A percentile compares a stretch with the other conserved stretches of the same genome.
Conservation (phyloP, 2,888 invertebrate species). For the Drosophila birchii region DNA sequence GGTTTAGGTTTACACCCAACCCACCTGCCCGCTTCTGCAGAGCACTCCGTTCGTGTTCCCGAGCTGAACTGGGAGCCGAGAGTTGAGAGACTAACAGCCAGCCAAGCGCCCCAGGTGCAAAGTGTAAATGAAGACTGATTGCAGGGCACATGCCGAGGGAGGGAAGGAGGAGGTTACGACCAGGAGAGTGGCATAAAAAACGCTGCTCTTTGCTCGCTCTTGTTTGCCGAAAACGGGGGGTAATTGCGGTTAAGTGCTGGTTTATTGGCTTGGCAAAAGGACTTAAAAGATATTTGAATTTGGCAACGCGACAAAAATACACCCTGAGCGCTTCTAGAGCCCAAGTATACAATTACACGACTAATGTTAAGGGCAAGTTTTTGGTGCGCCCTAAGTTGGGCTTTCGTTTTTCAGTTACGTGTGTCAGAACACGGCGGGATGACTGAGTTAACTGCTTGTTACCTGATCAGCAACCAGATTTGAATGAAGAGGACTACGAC, state of each 20-base stretch:
- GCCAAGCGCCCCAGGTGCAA: conserved; percentile 69
- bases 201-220: conserved; percentile 58
- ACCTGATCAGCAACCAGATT: conserved; percentile 19
- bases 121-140: conserved; percentile 83
- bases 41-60: conserved; percentile 55
- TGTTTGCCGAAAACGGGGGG: conserved; percentile 70
- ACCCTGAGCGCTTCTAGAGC: conserved; percentile 16
- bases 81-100: conserved; percentile 45
- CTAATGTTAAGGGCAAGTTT: conserved; percentile 64
- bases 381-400: conserved; percentile 34
- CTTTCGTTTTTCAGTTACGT: conserved; percentile 14
- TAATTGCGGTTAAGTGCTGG: conserved; percentile 82
- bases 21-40: conserved; percentile 3
- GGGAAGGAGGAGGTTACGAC: conserved; percentile 7
- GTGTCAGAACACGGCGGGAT: conserved; percentile 50
- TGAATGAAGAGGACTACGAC: neutral
- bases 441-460: conserved; percentile 55
- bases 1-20: conserved; percentile 31
- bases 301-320: conserved; percentile 40
- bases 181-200: conserved; percentile 54
- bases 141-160: conserved; percentile 77
- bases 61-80: conserved; percentile 37
- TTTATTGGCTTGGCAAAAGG: conserved; percentile 79
- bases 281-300: conserved; percentile 70
- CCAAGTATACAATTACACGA: conserved; percentile 34